Evolutionary conservation across 2,888 invertebrate genomes (phyloP).

Genomic region (Cheilosia pagana): DNA sequence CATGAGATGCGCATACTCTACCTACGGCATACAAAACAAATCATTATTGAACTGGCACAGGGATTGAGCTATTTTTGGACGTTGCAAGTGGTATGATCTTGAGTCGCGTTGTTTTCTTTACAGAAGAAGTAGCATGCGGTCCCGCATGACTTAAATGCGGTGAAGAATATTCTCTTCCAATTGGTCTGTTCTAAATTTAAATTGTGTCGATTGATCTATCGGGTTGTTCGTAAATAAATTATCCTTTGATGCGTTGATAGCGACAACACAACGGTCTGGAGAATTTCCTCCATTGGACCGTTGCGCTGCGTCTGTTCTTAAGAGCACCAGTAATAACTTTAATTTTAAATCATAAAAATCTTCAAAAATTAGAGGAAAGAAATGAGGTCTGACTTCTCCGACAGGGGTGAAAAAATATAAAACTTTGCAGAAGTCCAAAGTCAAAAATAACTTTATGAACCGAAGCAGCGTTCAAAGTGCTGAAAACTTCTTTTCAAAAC

Average conservation of each 20-base stretch:
- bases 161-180: conserved; percentile 53
- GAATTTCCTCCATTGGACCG: too few species aligned
- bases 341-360: too few species aligned
- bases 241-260: conserved; percentile 23
- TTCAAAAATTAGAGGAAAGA: too few species aligned
- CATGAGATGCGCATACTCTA: background rate
- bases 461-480: too few species aligned
- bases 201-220: conserved; percentile 50
- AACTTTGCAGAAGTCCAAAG: too few species aligned
- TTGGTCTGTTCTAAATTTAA: conserved; percentile 68
- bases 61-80: conserved; percentile 46
- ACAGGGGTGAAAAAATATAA: too few species aligned
- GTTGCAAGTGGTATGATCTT: conserved; percentile 26
- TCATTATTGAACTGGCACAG: conserved; percentile 40
- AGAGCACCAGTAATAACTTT: too few species aligned
- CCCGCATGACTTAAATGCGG: conserved; percentile 18
- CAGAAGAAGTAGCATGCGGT: conserved; percentile 26
- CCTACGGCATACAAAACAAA: background rate
- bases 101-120: conserved; percentile 13
- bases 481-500: too few species aligned
- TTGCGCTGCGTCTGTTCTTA: too few species aligned
- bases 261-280: conserved; percentile 28
- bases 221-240: conserved; percentile 11
- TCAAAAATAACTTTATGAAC: too few species aligned
- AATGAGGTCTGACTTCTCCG: too few species aligned